Base-by-base conservation (phyloP, 2,113 vertebrate genomes). In the Saguinus midas region DNA sequence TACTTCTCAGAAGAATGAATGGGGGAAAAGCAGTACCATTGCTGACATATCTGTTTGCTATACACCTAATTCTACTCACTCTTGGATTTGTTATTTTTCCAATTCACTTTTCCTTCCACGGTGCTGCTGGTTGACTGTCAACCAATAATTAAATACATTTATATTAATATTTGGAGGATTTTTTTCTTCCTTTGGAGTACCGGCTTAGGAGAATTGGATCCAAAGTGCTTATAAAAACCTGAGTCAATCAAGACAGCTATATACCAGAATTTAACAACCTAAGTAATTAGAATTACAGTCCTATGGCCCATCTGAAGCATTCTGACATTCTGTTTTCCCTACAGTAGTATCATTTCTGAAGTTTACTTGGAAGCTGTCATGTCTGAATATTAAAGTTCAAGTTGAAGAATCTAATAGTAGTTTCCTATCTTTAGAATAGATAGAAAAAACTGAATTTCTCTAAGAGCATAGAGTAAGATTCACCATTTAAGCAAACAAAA, bases 231-330 rank as follows among this genome's bases (percentile, higher is more conserved):
- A 91, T 72, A 35, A 86, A 91, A 97, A 81, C 29, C 27, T 27
- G 7, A 90, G 70, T 90, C 50, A 88, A 55, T 90, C 40, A 92
- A 94, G 81, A 97, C 70, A 94, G 43, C 45, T 87, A 76, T 85
- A 90, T 97, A 64, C 50, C 48, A 83, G 17, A 95, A 93, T 35
- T 48, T 55, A 93, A 93, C 70, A 57, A 9, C 48, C 32, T 66
- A 89, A 55, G 40, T 97, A 96, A 98, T 96, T 94, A 95, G 91
- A 91, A 81, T 48, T 35, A 50, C 58, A 92, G 66, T 64, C 81
- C n/a, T 73, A 4, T 23, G 23, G 76, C 17, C 64, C 50, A 52
- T 48, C 72, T 88, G 73, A 92, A 90, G 13, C 29, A 84, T 90
- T 94, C 76, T 96, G 90, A 92, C 48, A 81, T 66, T 52, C 90